Base-by-base conservation (phyloP, 2,888 invertebrate genomes). In the Pegoplata infirma region DNA sequence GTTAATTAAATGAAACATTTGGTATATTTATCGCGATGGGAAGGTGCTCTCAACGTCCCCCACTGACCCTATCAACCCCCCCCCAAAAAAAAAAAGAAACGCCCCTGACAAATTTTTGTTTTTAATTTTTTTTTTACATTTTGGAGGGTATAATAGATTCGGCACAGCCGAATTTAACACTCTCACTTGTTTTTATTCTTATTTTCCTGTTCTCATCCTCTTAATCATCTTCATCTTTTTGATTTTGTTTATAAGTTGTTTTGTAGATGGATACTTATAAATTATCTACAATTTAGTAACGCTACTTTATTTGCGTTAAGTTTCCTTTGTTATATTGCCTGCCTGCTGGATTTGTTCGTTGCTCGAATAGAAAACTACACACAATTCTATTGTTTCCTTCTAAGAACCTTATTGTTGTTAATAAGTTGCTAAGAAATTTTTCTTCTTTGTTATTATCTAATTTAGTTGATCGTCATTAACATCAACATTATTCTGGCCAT, bases 261-360 rank as follows among this genome's bases (percentile, higher is more conserved):
- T n/a, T n/a, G n/a, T n/a, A n/a, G n/a, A n/a, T 36, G 21, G 36
- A n/a, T 56, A 32, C 56, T 68, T 68, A 56, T 67, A 67, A 67
- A 67, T 67, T 67, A 56, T 47, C 5, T 56, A 32, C 47, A 68
- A 32, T 68, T 68, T 58, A 58, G 56, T 46, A 46, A 67, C 44
- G 67, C 21, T 58, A 46, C 36, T 36, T 59, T 44, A 59, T 59
- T 44, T 6, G 19, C 21, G 8, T 40, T 40, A 58, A n/a, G n/a
- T 28, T 19, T n/a, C 5, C 36, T 32, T 40, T 12, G 14, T n/a
- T 8, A n/a, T 23, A 36, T 12, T 36, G 28, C 7, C 5, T 16
- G 8, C 23, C n/a, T 17, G 6, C 32, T 49, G 28, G 21, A 5
- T 56, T 36, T 19, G 32, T n/a, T 7, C 53, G 12, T 36, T 36